Evolutionary conservation across 2,888 invertebrate genomes (phyloP).

Genomic region (Dolichomitus sp.): DNA sequence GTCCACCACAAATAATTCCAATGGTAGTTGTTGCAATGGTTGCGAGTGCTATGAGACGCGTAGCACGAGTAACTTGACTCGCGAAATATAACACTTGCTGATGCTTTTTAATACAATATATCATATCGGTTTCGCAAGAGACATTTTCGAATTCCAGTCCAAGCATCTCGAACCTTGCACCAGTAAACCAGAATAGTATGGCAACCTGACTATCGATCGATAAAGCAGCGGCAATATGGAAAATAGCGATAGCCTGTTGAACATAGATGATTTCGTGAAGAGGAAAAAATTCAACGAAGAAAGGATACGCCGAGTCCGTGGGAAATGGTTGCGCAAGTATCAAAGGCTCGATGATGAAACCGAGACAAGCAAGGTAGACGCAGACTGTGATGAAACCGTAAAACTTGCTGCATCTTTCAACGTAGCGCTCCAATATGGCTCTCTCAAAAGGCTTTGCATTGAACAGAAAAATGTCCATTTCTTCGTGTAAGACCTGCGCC

Average conservation of each 20-base stretch:
- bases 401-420: conserved; percentile 71
- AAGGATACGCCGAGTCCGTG: conserved; percentile 78
- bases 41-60: conserved; percentile 73
- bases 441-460: conserved; percentile 67
- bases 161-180: conserved; percentile 77
- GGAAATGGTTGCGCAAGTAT: conserved; percentile 75
- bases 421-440: conserved; percentile 72
- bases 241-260: conserved; percentile 72
- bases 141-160: conserved; percentile 64
- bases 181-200: conserved; percentile 75
- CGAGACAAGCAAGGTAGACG: conserved; percentile 65
- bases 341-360: conserved; percentile 74
- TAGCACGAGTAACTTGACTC: conserved; percentile 66
- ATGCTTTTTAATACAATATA: conserved; percentile 72
- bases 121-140: conserved; percentile 59
- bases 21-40: conserved; percentile 75
- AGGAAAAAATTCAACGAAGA: conserved; percentile 68
- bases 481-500: conserved; percentile 54
- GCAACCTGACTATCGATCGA: conserved; percentile 75
- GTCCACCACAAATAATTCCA: conserved; percentile 69
- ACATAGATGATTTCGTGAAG: conserved; percentile 71
- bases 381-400: conserved; percentile 71
- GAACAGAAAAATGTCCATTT: conserved; percentile 62
- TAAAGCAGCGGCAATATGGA: conserved; percentile 72
- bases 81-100: conserved; percentile 68